Percentiles rank a stretch among this genome's conserved stretches.
phyloP scores from a whole-genome alignment of 2,113 vertebrate species.

The Upupa epops region DNA sequence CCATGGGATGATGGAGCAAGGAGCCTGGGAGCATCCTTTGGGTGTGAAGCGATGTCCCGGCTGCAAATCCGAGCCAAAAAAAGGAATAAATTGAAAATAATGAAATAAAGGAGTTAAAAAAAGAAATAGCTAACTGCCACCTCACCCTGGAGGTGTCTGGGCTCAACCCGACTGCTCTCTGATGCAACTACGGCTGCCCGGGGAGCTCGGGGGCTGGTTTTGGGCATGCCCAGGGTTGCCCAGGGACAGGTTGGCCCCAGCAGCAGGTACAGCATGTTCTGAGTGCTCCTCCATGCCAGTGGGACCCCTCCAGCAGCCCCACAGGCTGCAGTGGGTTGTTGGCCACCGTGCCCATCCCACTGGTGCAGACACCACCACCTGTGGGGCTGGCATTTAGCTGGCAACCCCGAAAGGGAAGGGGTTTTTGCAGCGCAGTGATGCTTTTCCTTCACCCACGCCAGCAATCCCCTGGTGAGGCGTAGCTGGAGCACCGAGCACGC shows the following conservation, averaged over 20 bases:
- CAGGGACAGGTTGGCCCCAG: background rate
- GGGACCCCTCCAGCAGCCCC: background rate
- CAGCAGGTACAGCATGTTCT: background rate
- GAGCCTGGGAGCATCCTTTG: background rate
- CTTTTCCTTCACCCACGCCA: background rate
- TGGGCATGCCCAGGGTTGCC: conserved; percentile 17
- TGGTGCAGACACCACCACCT: background rate
- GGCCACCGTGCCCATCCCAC: background rate
- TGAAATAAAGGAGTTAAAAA: background rate
- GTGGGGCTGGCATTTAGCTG: background rate
- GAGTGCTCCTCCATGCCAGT: rapidly evolving
- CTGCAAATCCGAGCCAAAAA: background rate
- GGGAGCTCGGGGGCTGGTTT: background rate
- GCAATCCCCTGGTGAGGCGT: background rate
- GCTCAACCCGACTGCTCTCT: background rate
- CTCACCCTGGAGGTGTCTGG: background rate
- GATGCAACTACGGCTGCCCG: background rate
- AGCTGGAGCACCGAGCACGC: rapidly evolving
- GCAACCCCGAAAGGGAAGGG: background rate
- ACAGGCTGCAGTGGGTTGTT: background rate
- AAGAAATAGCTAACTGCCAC: background rate
- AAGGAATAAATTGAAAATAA: background rate
- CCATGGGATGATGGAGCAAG: rapidly evolving
- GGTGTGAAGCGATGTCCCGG: background rate
- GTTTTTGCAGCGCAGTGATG: background rate